Evolutionary conservation across 2,113 vertebrate genomes (phyloP), one percentile per base, ranked within the genome.

Genomic region (Entomyzon cyanotis): DNA sequence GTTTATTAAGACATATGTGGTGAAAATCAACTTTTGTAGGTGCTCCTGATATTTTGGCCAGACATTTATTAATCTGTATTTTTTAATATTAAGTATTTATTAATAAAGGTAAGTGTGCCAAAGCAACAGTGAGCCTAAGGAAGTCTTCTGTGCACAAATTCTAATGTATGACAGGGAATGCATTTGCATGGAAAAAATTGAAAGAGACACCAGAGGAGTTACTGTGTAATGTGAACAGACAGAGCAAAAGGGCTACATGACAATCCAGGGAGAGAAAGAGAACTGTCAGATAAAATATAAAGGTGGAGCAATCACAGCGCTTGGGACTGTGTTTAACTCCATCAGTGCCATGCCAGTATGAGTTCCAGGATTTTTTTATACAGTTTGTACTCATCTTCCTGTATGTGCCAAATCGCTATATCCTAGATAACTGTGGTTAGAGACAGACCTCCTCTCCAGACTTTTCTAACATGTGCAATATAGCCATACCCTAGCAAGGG

Each of bases 201-300:
- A 93, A 74, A 91, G 77, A 96, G 94, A 94, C 95, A 81, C 89
- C 65, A 84, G 88, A 94, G 89, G 90, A 92, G 88, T 83, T 91
- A 80, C 81, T 95, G 81, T 79, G 82, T 93, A 95, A 96, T 97
- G 58, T 58, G 92, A 97, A 95, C 90, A 96, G 95, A 96, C 96
- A 97, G 88, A 97, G 90, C 83, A 89, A 96, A 97, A 97, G 86
- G 90, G 74, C 94, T 96, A 92, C 93, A 89, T 94, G 91, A 89
- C 92, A 95, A 56, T 91, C 67, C 77, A 91, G 71, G 64, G 85
- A 93, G 70, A 89, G 89, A 96, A 89, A 94, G 85, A 80, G 69
- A 94, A 91, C 78, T 95, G 94, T 82, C 92, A 92, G 93, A 89
- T 56, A 55, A 93, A 87, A 91, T 89, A 84, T 33, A 93, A 96